Evolutionary conservation across 1,140 invertebrate genomes (phyloP).

Genomic region (Aphis craccivora): DNA sequence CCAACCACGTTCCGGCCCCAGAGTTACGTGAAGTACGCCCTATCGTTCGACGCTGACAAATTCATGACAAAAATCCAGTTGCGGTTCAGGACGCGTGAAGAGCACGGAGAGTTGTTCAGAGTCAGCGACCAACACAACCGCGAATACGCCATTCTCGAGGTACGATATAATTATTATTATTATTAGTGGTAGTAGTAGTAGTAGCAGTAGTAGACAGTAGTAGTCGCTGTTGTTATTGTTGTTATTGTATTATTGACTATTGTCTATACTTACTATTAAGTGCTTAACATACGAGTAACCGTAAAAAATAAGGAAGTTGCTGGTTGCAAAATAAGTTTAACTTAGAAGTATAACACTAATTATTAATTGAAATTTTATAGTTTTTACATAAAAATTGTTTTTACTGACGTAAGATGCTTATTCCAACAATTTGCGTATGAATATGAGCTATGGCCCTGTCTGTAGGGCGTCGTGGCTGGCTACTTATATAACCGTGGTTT

Average conservation of each 20-base stretch:
- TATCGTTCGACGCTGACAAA: conserved; percentile 91
- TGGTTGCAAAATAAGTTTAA: neutral
- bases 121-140: conserved; percentile 93
- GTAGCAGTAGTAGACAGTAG: neutral
- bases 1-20: conserved; percentile 89
- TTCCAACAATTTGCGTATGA: neutral
- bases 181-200: neutral
- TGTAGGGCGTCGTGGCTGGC: too few relatives aligned
- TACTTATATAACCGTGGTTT: neutral
- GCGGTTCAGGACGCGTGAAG: conserved; percentile 90
- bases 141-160: conserved; percentile 94
- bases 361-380: neutral
- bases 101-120: conserved; percentile 88
- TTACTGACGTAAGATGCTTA: neutral
- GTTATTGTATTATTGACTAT: neutral
- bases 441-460: neutral
- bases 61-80: conserved; percentile 92
- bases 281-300: neutral
- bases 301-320: neutral
- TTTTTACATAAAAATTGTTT: neutral
- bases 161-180: neutral
- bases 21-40: conserved; percentile 94
- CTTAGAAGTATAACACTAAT: neutral
- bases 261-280: too few relatives aligned
- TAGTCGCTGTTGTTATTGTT: too few relatives aligned